phyloP scores from a whole-genome alignment of 2,113 vertebrate species.

The Melanocharis versteri region DNA sequence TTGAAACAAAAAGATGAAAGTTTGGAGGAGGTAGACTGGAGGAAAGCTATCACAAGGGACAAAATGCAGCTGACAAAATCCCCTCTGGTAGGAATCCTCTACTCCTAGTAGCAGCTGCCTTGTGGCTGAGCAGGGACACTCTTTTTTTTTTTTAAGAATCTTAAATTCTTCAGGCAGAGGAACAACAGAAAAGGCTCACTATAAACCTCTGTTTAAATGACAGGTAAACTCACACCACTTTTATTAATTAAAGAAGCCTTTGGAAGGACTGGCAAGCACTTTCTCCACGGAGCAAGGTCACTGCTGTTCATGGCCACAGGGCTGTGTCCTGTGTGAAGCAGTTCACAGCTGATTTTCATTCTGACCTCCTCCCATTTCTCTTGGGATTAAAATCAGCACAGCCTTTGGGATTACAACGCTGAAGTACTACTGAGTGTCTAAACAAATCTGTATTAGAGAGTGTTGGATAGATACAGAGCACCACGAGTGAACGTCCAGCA shows the following conservation, averaged over 20 bases:
- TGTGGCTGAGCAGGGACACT: not conserved
- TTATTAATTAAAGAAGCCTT: not conserved
- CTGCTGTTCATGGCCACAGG: not conserved
- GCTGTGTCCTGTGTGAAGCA: rapidly evolving
- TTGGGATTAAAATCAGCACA: rapidly evolving
- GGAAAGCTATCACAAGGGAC: not conserved
- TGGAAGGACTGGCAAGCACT: not conserved
- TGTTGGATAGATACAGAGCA: not conserved
- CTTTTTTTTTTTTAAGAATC: not conserved
- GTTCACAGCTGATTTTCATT: not conserved
- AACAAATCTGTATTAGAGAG: not conserved
- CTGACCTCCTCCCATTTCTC: rapidly evolving
- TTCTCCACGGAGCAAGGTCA: not conserved
- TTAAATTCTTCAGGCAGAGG: not conserved
- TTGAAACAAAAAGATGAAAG: not conserved
- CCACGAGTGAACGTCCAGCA: rapidly evolving
- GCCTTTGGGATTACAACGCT: not conserved
- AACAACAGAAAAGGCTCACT: not conserved
- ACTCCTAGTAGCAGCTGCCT: not conserved
- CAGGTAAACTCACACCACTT: not conserved
- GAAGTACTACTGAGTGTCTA: not conserved
- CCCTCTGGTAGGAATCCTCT: not conserved
- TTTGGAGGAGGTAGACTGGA: not conserved
- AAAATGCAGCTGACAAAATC: not conserved
- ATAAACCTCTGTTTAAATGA: not conserved